phyloP scores from a whole-genome alignment of 1,140 invertebrate species.

The Camponotus vicinus region DNA sequence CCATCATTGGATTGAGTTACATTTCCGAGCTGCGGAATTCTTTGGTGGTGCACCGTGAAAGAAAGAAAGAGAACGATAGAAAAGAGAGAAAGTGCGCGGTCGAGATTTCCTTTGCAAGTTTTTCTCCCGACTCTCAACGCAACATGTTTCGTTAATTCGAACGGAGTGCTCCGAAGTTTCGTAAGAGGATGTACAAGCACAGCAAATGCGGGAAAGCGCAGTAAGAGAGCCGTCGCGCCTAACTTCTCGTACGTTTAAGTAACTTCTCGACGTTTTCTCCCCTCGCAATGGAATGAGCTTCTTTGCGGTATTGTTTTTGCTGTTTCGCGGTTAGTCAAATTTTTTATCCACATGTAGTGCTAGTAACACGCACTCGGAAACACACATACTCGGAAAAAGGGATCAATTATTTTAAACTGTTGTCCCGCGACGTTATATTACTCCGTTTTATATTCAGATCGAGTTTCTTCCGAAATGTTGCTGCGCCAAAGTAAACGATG shows the following conservation, averaged over 20 bases:
- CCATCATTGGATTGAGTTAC: conserved; percentile 54
- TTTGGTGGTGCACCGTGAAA: conserved; percentile 19
- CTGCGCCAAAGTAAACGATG: conserved; percentile 34
- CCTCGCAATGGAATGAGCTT: conserved; percentile 23
- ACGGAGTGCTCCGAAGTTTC: conserved; percentile 72
- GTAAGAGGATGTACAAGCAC: conserved; percentile 73
- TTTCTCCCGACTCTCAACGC: conserved; percentile 63
- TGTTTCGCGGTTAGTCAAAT: conserved; percentile 46
- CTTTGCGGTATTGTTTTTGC: conserved; percentile 40
- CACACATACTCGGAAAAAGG: too few species aligned
- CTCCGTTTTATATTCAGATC: conserved; percentile 33
- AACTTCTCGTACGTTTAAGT: conserved; percentile 73
- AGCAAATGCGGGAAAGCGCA: conserved; percentile 41
- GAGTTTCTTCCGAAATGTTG: conserved; percentile 10
- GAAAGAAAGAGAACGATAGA: background rate
- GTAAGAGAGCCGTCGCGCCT: conserved; percentile 51
- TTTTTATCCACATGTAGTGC: conserved; percentile 20
- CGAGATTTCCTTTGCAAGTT: conserved; percentile 65
- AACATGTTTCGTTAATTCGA: conserved; percentile 74
- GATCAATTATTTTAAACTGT: conserved; percentile 39
- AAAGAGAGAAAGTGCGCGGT: conserved; percentile 12
- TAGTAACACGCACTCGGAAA: background rate
- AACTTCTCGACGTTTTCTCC: conserved; percentile 57
- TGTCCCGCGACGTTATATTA: conserved; percentile 14
- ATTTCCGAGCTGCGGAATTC: conserved; percentile 51